phyloP scores from a whole-genome alignment of 2,113 vertebrate genomes.

The Sorex araneus region DNA sequence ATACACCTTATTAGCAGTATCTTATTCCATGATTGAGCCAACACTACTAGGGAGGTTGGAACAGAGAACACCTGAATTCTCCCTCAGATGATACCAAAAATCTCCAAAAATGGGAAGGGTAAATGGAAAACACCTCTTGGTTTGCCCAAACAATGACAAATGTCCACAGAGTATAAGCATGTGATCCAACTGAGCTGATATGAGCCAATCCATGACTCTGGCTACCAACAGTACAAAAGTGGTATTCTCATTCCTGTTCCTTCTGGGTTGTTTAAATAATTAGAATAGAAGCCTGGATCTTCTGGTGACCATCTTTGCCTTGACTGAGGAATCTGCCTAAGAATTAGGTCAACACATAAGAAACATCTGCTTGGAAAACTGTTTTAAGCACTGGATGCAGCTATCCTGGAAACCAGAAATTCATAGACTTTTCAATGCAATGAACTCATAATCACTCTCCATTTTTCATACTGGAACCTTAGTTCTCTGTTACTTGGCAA shows the following conservation, averaged over 20 bases:
- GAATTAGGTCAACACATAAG: neutral
- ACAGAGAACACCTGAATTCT: neutral
- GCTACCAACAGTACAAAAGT: neutral
- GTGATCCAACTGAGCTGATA: rapidly evolving
- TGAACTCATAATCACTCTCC: neutral
- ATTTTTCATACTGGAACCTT: neutral
- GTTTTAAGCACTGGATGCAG: neutral
- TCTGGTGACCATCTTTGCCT: neutral
- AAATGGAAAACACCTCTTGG: neutral
- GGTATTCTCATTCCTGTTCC: neutral
- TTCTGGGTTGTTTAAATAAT: neutral
- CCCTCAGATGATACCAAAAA: neutral
- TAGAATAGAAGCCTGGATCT: neutral
- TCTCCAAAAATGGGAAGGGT: neutral
- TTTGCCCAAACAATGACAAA: rapidly evolving
- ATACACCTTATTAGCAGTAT: neutral
- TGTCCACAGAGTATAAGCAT: neutral
- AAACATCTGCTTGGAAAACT: neutral
- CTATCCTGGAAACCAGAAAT: neutral
- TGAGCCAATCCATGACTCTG: neutral
- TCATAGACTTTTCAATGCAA: neutral
- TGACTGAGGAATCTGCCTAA: neutral
- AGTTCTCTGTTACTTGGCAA: neutral
- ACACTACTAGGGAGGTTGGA: neutral
- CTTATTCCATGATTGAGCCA: neutral